phyloP scores from a whole-genome alignment of 2,888 invertebrate species.

The Craniophora ligustri region DNA sequence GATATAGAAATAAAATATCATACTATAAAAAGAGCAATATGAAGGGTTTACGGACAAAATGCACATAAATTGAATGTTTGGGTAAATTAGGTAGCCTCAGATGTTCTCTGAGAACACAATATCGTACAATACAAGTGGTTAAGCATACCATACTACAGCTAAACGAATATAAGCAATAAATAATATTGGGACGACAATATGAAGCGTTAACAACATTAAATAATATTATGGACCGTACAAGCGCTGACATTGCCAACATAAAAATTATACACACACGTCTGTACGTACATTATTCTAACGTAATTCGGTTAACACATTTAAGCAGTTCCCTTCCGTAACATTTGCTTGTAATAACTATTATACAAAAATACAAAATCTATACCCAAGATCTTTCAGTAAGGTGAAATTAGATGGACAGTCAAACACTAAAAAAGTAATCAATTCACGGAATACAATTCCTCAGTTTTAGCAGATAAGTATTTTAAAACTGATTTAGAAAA shows the following conservation, averaged over 20 bases:
- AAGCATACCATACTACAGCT: constrained; percentile 44
- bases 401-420: too few relatives aligned
- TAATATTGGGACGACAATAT: constrained; percentile 26
- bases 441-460: too few relatives aligned
- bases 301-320: constrained; percentile 13
- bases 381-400: too few relatives aligned
- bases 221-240: constrained; percentile 40
- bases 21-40: background rate
- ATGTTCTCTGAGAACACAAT: background rate
- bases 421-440: too few relatives aligned
- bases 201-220: constrained; percentile 46
- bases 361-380: background rate
- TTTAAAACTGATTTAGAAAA: too few relatives aligned
- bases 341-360: constrained; percentile 23
- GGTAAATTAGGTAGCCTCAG: background rate
- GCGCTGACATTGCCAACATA: constrained; percentile 42
- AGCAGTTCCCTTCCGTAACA: constrained; percentile 4
- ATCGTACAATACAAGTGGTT: constrained; percentile 14
- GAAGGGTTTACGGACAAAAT: background rate
- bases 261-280: constrained; percentile 30
- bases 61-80: background rate
- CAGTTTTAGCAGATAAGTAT: too few relatives aligned
- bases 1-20: background rate
- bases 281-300: constrained; percentile 26
- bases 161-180: constrained; percentile 45